Base-by-base conservation (phyloP, 2,797 vertebrate species). In the Oreortyx pictus region DNA sequence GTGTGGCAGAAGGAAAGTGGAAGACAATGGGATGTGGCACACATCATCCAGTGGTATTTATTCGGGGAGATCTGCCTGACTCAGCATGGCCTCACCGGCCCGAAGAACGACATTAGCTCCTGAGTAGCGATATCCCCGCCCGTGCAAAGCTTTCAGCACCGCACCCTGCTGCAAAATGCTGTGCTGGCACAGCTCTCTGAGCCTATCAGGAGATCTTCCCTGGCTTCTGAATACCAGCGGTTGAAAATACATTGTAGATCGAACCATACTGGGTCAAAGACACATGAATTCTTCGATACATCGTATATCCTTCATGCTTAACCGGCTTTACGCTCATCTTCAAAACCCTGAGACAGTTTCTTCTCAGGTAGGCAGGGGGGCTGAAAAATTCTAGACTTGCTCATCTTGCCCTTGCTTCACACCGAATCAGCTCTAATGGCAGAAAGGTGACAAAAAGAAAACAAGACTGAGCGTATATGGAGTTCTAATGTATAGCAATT, bases 51-150 rank as follows among this genome's bases (percentile, higher is more conserved):
- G 66, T 47, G 74, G 56, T 15, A 56, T 70, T 78, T 78, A 72
- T 43, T 87, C 0, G 1, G 86, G 72, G 72, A 60, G 90, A 80
- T 50, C 88, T 82, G 67, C 49, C 72, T 86, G 76, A 95, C 43
- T 86, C 90, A 95, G 39, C 1, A 1, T 29, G 25, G 60, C 66
- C 44, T 47, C 73, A 85, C 17, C 2, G 2, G 31, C 50, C 62
- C 39, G 3, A 52, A 52, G 39, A 64, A 50, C 31, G 76, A 78
- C 80, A 88, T 23, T 81, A 60, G 24, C 33, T 89, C 73, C 54
- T 94, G 88, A 94, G 59, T 89, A 82, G 92, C 87, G 85, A 93
- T 54, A 43, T 52, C 47, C 35, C 35, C 83, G 50, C 13, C 24
- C 54, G 82, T 31, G 43, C 49, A 91, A 78, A 23, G 6, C 29